Percentiles rank a stretch among this genome's conserved stretches.
phyloP scores from a whole-genome alignment of 1,140 invertebrate species.

The Drosophila carrolli region DNA sequence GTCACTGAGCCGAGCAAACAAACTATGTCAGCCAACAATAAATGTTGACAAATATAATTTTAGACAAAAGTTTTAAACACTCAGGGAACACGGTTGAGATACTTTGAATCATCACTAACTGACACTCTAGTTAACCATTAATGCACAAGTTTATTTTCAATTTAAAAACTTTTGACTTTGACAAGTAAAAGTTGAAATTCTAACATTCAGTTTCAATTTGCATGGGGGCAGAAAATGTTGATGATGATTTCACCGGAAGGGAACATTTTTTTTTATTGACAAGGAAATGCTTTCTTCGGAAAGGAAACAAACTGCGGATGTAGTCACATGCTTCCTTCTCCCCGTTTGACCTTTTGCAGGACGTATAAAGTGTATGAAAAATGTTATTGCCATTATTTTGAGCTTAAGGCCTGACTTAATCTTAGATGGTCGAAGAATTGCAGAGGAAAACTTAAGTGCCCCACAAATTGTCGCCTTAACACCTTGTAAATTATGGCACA shows the following conservation, averaged over 20 bases:
- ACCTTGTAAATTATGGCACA: constrained; percentile 74
- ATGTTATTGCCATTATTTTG: constrained; percentile 16
- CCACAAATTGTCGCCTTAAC: constrained; percentile 77
- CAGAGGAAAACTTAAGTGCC: constrained; percentile 60
- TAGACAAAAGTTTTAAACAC: constrained; percentile 9
- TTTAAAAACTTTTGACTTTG: constrained; percentile 39
- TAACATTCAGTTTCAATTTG: constrained; percentile 44
- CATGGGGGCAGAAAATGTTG: constrained; percentile 21
- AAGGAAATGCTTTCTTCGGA: constrained; percentile 42
- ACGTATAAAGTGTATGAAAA: constrained; percentile 21
- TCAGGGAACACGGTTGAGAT: background rate
- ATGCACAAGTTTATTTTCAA: constrained; percentile 34
- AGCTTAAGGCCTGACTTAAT: constrained; percentile 7
- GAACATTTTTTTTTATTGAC: constrained; percentile 52
- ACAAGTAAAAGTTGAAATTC: constrained; percentile 28
- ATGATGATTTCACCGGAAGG: constrained; percentile 43
- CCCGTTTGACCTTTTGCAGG: constrained; percentile 16
- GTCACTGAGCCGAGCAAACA: constrained; percentile 2
- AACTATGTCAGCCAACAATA: constrained; percentile 11
- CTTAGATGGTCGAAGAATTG: constrained; percentile 22
- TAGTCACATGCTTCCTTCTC: constrained; percentile 34
- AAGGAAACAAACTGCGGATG: constrained; percentile 56
- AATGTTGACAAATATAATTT: constrained; percentile 31
- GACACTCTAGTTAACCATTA: constrained; percentile 27
- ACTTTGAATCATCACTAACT: constrained; percentile 3